Evolutionary conservation across 2,797 vertebrate genomes (phyloP), one percentile per base, ranked within the genome.

Genomic region (Neosilurus mollespiculum): DNA sequence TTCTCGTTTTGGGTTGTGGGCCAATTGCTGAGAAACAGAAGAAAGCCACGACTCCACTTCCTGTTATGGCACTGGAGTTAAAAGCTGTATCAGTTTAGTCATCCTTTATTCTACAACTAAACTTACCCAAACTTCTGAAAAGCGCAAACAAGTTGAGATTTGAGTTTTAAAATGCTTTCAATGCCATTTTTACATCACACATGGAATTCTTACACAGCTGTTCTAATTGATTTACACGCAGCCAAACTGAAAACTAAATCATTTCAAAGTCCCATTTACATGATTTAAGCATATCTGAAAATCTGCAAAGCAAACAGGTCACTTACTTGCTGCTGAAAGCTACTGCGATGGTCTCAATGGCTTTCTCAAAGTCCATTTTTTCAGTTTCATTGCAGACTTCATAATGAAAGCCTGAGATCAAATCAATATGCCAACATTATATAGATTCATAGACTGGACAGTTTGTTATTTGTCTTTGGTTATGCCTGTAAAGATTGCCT

Each of bases 251-350:
- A 77, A 77, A 22, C 1, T 0, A 5, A 76, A 61, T 59, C 26
- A 75, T 56, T 30, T 75, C n/a, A 16, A 22, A 75, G 26, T 20
- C 18, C 18, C 54, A 5, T 34, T 59, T 18, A 76, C 34, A 59
- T 22, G 72, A 59, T 12, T 37, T 59, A 12, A 16, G 10, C 4
- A 1, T 77, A 77, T 76, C 10, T 59, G 18, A 77, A 24, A 58
- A 56, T 30, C 4, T 43, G 37, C 2, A 53, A 34, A 20, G 24
- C 11, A 76, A 72, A 37, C n/a, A 54, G 14, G 71, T 78, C 10
- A 89, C 96, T 96, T 90, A 99, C 98, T 96, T 98, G 96, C 96
- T 96, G 89, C 98, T 98, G 91, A 99, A 99, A 83, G 98, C 96
- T 53, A 99, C 97, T 0, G 98, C 98, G 0, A 99, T 96, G 83